These are phyloP conservation scores for Scalopus aquaticus DNA, from an alignment of 2,113 vertebrate species.

Conservation along the genomic window DNA sequence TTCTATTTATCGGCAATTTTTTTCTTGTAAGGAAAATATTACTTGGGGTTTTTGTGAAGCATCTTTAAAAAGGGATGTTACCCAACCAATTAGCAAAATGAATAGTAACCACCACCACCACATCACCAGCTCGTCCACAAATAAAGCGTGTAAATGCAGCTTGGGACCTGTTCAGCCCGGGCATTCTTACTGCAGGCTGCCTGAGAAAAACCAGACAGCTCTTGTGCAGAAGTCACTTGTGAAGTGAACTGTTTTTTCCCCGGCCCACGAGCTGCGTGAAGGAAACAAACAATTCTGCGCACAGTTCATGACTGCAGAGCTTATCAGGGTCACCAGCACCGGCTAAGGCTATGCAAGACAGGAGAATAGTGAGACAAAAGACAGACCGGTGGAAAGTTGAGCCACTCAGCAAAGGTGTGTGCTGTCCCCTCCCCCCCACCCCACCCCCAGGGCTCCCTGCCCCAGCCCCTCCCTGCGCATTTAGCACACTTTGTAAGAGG, in stretches of 20 bases:
- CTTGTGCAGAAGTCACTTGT: constrained; percentile 53
- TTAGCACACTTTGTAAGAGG: not conserved
- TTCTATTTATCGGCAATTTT: constrained; percentile 17
- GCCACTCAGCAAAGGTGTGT: not conserved
- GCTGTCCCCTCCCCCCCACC: rapidly evolving
- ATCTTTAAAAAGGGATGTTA: constrained; percentile 43
- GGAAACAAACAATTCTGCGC: not conserved
- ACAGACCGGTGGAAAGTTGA: not conserved
- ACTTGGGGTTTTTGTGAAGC: not conserved
- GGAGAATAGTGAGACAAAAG: not conserved
- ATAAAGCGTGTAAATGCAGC: constrained; percentile 57
- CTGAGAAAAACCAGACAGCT: constrained; percentile 63
- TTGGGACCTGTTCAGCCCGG: constrained; percentile 38
- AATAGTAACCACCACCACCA: not conserved
- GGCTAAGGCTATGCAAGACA: not conserved
- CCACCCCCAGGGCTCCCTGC: too few relatives aligned
- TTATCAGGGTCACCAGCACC: rapidly evolving
- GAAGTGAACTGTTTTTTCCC: constrained; percentile 28
- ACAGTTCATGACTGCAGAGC: not conserved
- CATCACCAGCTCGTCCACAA: not conserved
- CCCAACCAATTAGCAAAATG: constrained; percentile 63
- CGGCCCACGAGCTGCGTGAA: not conserved
- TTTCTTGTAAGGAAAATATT: not conserved
- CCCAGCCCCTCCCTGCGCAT: not conserved
- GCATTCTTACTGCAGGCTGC: not conserved